phyloP scores from a whole-genome alignment of 2,797 vertebrate species.

The Acipenser ruthenus region DNA sequence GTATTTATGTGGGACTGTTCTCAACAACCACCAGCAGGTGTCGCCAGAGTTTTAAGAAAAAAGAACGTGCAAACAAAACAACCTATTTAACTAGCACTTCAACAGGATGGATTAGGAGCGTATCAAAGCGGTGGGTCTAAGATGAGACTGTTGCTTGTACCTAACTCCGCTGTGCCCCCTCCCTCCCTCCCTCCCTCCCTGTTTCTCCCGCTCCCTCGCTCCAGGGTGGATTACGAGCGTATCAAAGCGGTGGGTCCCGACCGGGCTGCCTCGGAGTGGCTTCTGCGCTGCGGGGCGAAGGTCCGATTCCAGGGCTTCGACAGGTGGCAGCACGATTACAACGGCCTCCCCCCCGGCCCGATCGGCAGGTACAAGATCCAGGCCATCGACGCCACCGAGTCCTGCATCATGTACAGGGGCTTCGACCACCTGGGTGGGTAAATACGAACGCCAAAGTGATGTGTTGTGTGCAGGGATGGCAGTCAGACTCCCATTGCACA shows the following conservation, averaged over 20 bases:
- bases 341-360: constrained; percentile 75
- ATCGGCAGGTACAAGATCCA: constrained; percentile 78
- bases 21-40: no score
- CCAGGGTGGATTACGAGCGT: constrained; percentile 85
- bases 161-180: not conserved
- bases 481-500: no score
- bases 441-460: no score
- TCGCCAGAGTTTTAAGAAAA: no score
- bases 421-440: constrained; percentile 84
- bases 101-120: constrained; percentile 71
- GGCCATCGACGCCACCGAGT: constrained; percentile 81
- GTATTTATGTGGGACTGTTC: no score
- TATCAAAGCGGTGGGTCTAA: constrained; percentile 54
- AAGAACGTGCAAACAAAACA: no score
- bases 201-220: no score
- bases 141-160: no score
- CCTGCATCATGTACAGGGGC: constrained; percentile 90
- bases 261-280: constrained; percentile 87
- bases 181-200: not conserved
- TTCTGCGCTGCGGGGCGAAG: constrained; percentile 83
- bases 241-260: constrained; percentile 79
- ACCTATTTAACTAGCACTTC: no score
- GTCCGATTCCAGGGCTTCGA: constrained; percentile 79
- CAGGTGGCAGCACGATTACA: constrained; percentile 87
- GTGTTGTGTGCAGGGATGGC: no score